A percentile compares a stretch with the other conserved stretches of the same genome.
These are phyloP conservation scores for Cataglyphis cursor DNA, from an alignment of 2,888 invertebrate genomes.

Conservation along the genomic window DNA sequence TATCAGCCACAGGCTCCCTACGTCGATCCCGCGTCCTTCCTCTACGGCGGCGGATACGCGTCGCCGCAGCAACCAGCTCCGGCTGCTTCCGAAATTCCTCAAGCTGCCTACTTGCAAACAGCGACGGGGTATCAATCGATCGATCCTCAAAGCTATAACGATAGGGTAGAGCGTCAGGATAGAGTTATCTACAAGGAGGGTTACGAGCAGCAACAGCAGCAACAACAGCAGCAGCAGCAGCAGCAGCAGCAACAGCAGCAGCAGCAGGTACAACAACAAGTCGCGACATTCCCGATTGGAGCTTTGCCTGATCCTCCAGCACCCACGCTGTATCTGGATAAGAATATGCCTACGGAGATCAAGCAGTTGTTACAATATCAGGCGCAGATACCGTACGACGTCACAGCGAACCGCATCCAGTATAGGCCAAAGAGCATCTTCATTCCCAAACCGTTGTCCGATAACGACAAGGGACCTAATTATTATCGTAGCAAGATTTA, in stretches of 20 bases:
- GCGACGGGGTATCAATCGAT: constrained; percentile 46
- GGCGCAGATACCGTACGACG: constrained; percentile 83
- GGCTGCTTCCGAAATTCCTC: constrained; percentile 45
- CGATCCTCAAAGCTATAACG: constrained; percentile 52
- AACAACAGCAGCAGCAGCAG: constrained; percentile 24
- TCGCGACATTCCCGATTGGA: constrained; percentile 75
- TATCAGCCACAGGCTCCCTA: constrained; percentile 80
- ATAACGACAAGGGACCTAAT: constrained; percentile 75
- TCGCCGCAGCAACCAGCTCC: constrained; percentile 39
- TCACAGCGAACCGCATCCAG: constrained; percentile 82
- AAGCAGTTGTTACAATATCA: constrained; percentile 81
- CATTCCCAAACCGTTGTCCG: constrained; percentile 80
- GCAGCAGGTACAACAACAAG: constrained; percentile 61
- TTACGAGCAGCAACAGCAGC: constrained; percentile 55
- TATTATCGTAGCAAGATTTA: constrained; percentile 82
- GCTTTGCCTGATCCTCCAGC: constrained; percentile 73
- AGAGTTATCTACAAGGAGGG: constrained; percentile 73
- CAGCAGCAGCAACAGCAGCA: constrained; percentile 44
- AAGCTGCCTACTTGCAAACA: constrained; percentile 43
- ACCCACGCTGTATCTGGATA: constrained; percentile 72
- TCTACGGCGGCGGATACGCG: constrained; percentile 71
- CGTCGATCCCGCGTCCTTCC: constrained; percentile 80
- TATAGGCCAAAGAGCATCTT: constrained; percentile 82
- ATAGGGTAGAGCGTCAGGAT: constrained; percentile 68
- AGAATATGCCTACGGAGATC: constrained; percentile 81